These are phyloP conservation scores for Apamea anceps DNA, from an alignment of 2,888 invertebrate species.

Conservation along the genomic window DNA sequence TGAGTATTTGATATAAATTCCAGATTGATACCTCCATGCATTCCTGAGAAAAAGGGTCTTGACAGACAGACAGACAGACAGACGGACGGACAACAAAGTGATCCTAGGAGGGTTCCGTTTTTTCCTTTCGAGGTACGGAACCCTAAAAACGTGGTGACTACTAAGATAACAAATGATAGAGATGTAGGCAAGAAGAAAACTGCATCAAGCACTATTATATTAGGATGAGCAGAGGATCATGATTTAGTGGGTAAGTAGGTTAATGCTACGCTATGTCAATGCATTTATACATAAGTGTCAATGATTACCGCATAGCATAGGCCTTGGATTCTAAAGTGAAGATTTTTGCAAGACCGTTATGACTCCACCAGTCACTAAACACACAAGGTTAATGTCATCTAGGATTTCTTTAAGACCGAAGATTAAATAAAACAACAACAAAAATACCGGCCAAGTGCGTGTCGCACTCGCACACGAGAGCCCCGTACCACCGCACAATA, in stretches of 20 bases:
- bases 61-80: no score
- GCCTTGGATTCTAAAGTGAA: not conserved
- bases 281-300: not conserved
- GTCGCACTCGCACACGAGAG: not conserved
- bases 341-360: conserved; percentile 2
- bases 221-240: not conserved
- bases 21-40: no score
- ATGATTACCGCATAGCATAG: not conserved
- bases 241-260: not conserved
- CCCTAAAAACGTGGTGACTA: no score
- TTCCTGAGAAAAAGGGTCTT: no score
- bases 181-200: not conserved
- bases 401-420: conserved; percentile 6
- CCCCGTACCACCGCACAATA: not conserved
- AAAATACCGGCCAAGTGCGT: not conserved
- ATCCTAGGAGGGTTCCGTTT: no score
- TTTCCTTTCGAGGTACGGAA: no score
- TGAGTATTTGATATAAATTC: no score
- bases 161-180: not conserved
- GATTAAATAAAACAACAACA: conserved; percentile 23
- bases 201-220: not conserved
- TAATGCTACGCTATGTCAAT: no score
- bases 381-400: conserved; percentile 31
- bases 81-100: no score
- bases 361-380: not conserved